Evolutionary conservation across 1,140 invertebrate genomes (phyloP).

Genomic region (Oedothorax gibbosus): DNA sequence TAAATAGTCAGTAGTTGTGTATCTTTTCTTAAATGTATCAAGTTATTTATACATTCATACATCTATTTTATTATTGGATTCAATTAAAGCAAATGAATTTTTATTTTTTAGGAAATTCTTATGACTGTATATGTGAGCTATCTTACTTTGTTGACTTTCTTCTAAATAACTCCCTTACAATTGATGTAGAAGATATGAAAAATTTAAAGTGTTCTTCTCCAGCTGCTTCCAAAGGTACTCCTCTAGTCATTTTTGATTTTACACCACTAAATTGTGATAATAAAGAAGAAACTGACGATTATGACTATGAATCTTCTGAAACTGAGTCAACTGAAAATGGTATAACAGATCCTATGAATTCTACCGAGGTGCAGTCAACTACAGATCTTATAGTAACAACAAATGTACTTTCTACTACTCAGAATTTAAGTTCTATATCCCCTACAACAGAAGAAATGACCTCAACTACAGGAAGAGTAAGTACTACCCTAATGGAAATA

Average conservation of each 20-base stretch:
- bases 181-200: background rate
- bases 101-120: conserved; percentile 8
- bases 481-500: background rate
- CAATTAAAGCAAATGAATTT: too few species aligned
- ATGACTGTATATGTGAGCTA: background rate
- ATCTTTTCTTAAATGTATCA: too few species aligned
- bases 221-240: background rate
- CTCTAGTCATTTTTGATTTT: background rate
- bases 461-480: background rate
- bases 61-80: too few species aligned
- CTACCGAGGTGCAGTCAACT: background rate
- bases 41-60: too few species aligned
- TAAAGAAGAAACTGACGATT: background rate
- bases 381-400: background rate
- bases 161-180: background rate
- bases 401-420: background rate
- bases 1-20: too few species aligned
- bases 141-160: conserved; percentile 1
- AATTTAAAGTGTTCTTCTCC: background rate
- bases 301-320: background rate
- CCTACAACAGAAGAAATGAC: background rate
- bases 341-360: background rate
- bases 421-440: background rate
- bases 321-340: background rate
- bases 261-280: background rate